Evolutionary conservation across 2,888 invertebrate genomes (phyloP), one percentile per base, ranked within the genome.

Genomic region (Stramonita haemastoma): DNA sequence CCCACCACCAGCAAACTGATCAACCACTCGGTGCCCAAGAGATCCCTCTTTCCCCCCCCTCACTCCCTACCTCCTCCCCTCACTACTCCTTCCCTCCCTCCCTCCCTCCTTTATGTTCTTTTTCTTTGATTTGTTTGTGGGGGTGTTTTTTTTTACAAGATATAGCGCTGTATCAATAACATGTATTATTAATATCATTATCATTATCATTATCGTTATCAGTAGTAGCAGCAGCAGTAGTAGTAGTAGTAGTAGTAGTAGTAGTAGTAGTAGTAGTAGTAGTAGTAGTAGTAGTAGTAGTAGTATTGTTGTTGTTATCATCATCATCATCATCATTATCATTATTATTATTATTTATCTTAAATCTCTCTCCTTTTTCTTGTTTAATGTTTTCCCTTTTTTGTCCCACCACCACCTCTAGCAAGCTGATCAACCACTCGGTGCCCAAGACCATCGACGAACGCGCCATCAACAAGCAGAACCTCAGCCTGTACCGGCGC

Each of bases 361-460:
- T n/a, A 36, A 8, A n/a, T 29, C 79, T 57, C 17, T 90, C 56
- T 86, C n/a, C 66, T 26, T 60, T 29, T 26, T 77, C 26, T 87
- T 36, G 1, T 88, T 32, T 60, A 19, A 15, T 60, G 60, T 15
- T 60, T 11, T 60, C 34, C 32, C 86, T 86, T 1, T 17, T 88
- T 0, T 34, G 13, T n/a, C 32, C 46, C 34, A 46, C 88, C 70
- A 29, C 77, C n/a, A n/a, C n/a, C 13, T 11, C 17, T 96, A 99
- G 98, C 96, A 99, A 99, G 97, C 98, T 99, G 93, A 99, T 99
- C 96, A 99, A 99, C 96, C 98, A 99, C 96, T 99, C 99, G 57
- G 99, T 99, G 95, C 99, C 99, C n/a, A 99, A 99, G 96, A 99
- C 99, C 32, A 99, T 99, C 95, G 99, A 99, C 96, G 99, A 99